Evolutionary conservation across 2,888 invertebrate species (phyloP), one percentile per base, ranked within the genome.

Genomic region (Cryptosula pallasiana): DNA sequence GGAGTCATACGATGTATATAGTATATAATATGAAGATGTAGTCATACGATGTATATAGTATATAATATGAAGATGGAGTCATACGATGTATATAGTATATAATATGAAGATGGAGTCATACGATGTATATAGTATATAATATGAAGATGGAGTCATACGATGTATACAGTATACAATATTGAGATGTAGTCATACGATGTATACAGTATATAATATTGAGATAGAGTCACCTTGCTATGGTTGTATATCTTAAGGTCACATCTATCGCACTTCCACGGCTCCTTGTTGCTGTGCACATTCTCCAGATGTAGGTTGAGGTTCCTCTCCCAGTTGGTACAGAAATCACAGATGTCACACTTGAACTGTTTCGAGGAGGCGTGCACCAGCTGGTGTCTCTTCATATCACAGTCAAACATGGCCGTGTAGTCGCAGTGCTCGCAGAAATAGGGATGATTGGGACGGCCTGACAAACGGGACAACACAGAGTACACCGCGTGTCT

Each of bases 211-310:
- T n/a, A n/a, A n/a, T n/a, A n/a, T n/a, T n/a, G n/a, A n/a, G n/a
- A n/a, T n/a, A n/a, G n/a, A n/a, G n/a, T 57, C 57, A 63, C 63
- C 63, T 63, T 63, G 34, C 63, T 63, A 34, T 63, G 63, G 63
- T 63, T 63, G 32, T 63, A 63, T 27, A 63, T 63, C 5, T 63
- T 63, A 32, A 63, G 9, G n/a, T 32, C 63, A 32, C 63, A 63
- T n/a, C 63, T 63, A n/a, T 63, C 63, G 32, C 63, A 63, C 63
- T 32, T 63, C 63, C 63, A 63, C n/a, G 63, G 63, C 32, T 63
- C 32, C 32, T 32, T 25, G 32, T 63, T 63, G 27, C 13, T 9
- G 63, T 63, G 63, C 5, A 63, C 63, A 32, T 63, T 63, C 63
- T 63, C 63, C 2, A 63, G 25, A 32, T 63, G 63, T 2, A 63